Base-by-base conservation (phyloP, 23 tunicate genomes). In the Trididemnum miniatum region DNA sequence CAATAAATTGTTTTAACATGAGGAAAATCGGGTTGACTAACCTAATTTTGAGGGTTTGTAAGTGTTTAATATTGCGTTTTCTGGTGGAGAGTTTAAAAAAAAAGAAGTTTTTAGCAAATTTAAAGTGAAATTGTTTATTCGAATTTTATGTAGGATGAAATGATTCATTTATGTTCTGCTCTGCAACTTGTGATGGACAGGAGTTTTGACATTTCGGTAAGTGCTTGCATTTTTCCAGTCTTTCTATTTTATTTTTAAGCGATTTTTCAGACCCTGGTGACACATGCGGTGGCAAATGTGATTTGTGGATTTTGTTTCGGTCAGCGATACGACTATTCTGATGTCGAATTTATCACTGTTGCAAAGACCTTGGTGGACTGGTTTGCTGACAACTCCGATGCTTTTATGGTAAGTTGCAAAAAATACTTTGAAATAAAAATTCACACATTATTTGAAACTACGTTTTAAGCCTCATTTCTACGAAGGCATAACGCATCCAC, bases 231-330 rank as follows among this genome's bases (percentile, higher is more conserved):
- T 62, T 18, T 12, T 62, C 28, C 57, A 49, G 57, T 49, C 18
- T 49, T 49, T 18, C 57, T 9, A n/a, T n/a, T n/a, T n/a, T n/a
- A n/a, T n/a, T 44, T 15, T 7, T 7, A 44, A 7, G 12, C 15
- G 54, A 12, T 62, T 62, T 62, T 67, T 31, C 38, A 86, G 90
- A 79, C 71, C 15, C 38, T 79, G 18, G 57, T 86, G 20, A 80
- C 57, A 25, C 90, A 86, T 62, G 35, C 90, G 20, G 63, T 71
- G 3, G 90, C 90, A 24, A 86, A 86, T 73, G 80, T 86, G 0
- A 24, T 86, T 29, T 86, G 90, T 59, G 27, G 80, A 0, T 39
- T 86, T 24, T 49, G 32, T 5, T 80, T 86, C 71, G 85, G 90
- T 0, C 71, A 78, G 18, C 59, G 90, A 27, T 86, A 62, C 74